Percentiles rank a stretch among this genome's conserved stretches.
Conservation (phyloP, 2,888 invertebrate species). For the Eupithecia insigniata region DNA sequence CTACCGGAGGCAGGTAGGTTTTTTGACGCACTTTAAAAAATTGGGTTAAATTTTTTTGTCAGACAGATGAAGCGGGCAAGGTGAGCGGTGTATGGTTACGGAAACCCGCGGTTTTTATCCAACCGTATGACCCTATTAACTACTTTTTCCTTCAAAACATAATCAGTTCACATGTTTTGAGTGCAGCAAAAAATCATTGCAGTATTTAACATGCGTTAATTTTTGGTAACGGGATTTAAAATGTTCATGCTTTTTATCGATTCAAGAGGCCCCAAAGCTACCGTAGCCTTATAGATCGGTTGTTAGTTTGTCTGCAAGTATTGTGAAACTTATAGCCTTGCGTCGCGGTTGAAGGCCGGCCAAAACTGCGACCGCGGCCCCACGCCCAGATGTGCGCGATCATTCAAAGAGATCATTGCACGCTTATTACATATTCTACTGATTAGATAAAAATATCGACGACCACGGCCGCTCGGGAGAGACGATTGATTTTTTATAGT, state of each 20-base stretch:
- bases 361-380: constrained; percentile 64
- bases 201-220: constrained; percentile 36
- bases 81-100: constrained; percentile 81
- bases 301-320: constrained; percentile 64
- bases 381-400: constrained; percentile 60
- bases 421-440: constrained; percentile 58
- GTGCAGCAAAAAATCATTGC: constrained; percentile 46
- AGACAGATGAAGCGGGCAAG: constrained; percentile 75
- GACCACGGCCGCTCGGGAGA: constrained; percentile 41
- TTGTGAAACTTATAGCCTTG: constrained; percentile 79
- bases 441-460: constrained; percentile 58
- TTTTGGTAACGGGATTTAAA: constrained; percentile 21
- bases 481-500: constrained; percentile 42
- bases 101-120: constrained; percentile 74
- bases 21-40: constrained; percentile 70
- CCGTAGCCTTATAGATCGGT: constrained; percentile 54
- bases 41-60: constrained; percentile 76
- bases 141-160: constrained; percentile 58
- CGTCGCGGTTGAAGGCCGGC: constrained; percentile 76
- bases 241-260: constrained; percentile 20
- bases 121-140: constrained; percentile 76
- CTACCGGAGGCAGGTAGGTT: constrained; percentile 78
- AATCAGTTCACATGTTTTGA: constrained; percentile 70
- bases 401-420: constrained; percentile 61
- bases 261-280: constrained; percentile 54